Evolutionary conservation across 2,888 invertebrate species (phyloP), one percentile per base, ranked within the genome.

Genomic region (Clepsis dumicolana): DNA sequence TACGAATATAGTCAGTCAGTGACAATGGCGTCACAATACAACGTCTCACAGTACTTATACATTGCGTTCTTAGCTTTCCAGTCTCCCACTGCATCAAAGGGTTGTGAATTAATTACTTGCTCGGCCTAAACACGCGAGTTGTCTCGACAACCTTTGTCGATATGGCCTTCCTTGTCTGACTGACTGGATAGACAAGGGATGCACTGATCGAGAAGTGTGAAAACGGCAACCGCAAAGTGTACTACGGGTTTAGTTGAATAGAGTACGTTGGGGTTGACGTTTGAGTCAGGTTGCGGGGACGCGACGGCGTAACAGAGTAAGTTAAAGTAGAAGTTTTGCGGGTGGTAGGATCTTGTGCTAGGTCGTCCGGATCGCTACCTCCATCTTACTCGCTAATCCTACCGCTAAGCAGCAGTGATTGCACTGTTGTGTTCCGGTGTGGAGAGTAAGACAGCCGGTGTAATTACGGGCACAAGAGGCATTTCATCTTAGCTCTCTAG

Each of bases 21-120:
- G 35, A 12, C 35, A 27, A 14, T n/a, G 52, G 7, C 21, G 21
- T 35, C 56, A 16, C 21, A 57, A 21, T 57, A 12, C 57, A 44
- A 44, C 53, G 27, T 57, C 57, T 64, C 57, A 35, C 24, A 57
- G 38, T 57, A 59, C 35, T 59, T 65, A 59, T 59, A 12, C 52
- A 27, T 3, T 24, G 16, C 54, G n/a, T 38, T 38, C 52, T 41
- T 27, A 65, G 57, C 29, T 21, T 14, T 10, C 32, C 7, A 27
- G 27, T 50, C n/a, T 41, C 3, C 65, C 16, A 41, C 44, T 29
- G 21, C 32, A 16, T 65, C 60, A 65, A 60, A 65, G 65, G 52
- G 21, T 24, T 56, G 77, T 78, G 84, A 87, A 87, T 89, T 87
- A 89, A 89, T 88, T 87, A 84, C 85, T 88, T 87, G 83, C 85